Percentiles rank a stretch among this genome's conserved stretches.
phyloP scores from a whole-genome alignment of 2,113 vertebrate genomes.

The Megaleporinus macrocephalus region DNA sequence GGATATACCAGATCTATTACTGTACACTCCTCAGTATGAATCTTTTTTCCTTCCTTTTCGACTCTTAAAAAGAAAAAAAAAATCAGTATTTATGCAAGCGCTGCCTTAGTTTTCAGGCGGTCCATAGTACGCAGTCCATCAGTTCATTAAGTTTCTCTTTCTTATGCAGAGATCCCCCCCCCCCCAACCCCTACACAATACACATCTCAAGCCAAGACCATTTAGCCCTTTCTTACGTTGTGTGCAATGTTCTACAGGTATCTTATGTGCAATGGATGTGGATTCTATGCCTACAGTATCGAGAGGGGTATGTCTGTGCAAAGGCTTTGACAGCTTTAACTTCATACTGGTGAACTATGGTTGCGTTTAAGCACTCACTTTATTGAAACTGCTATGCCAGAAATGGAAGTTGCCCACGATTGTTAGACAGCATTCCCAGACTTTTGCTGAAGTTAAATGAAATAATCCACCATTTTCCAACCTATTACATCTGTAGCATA shows the following conservation, averaged over 20 bases:
- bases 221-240: slow-evolving; percentile 35
- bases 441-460: background rate
- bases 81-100: slow-evolving; percentile 77
- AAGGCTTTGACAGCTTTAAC: slow-evolving; percentile 28
- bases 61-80: slow-evolving; percentile 56
- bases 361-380: slow-evolving; percentile 7
- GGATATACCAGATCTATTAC: slow-evolving; percentile 58
- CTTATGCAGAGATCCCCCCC: slow-evolving; percentile 21
- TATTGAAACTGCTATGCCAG: slow-evolving; percentile 1
- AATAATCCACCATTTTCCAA: background rate
- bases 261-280: slow-evolving; percentile 38
- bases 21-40: slow-evolving; percentile 74
- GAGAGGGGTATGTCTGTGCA: slow-evolving; percentile 21
- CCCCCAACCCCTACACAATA: no score
- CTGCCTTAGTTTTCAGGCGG: slow-evolving; percentile 73
- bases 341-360: slow-evolving; percentile 7
- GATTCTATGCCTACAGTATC: slow-evolving; percentile 6
- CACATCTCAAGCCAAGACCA: slow-evolving; percentile 41
- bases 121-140: slow-evolving; percentile 60
- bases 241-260: slow-evolving; percentile 42
- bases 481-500: background rate
- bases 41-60: slow-evolving; percentile 57
- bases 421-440: background rate
- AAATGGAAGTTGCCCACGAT: background rate
- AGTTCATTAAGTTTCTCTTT: slow-evolving; percentile 14